Evolutionary conservation across 1,140 invertebrate species (phyloP), one percentile per base, ranked within the genome.

Genomic region (Monochamus saltuarius): DNA sequence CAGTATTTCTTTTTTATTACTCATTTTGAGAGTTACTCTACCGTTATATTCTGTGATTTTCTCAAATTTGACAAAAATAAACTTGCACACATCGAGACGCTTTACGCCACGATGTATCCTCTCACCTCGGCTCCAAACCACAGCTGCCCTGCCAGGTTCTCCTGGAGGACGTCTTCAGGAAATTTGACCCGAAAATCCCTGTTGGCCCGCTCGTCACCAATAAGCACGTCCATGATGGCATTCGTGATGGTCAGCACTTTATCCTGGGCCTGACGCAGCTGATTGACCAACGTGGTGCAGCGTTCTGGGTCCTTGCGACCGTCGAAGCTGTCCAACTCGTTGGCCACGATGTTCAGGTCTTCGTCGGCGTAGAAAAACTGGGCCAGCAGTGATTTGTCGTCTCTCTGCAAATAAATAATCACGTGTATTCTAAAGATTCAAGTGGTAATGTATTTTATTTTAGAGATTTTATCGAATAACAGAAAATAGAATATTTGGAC

Each of bases 321-420:
- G 80, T 99, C 97, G 80, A 99, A 99, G 67, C 95, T 97, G 79
- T 99, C 97, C 74, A 99, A 78, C 78, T 99, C 97, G 50, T 91
- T 88, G 10, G 96, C 94, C 9, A 98, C 92, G 49, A 88, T 84
- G 77, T 97, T 98, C 45, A 99, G 81, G 19, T 95, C 93, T 73
- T 98, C 95, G 80, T 99, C 97, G 3, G 97, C 96, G 82, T 94
- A 97, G 81, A 96, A 99, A 77, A 99, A 99, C 78, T 97, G 93
- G 14, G 97, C 95, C 73, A 99, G 80, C 51, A 96, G 82, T 37
- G 94, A 95, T 64, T 87, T 88, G 80, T 98, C 95, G 80, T 95
- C 91, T 80, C 88, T 93, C 95, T 98, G 82, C n/a, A 84, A 66
- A 61, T 17, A 22, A 29, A 29, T 29, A 29, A 29, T 29, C 6